Base-by-base conservation (phyloP, 2,888 invertebrate genomes). In the Protophormia terraenovae region DNA sequence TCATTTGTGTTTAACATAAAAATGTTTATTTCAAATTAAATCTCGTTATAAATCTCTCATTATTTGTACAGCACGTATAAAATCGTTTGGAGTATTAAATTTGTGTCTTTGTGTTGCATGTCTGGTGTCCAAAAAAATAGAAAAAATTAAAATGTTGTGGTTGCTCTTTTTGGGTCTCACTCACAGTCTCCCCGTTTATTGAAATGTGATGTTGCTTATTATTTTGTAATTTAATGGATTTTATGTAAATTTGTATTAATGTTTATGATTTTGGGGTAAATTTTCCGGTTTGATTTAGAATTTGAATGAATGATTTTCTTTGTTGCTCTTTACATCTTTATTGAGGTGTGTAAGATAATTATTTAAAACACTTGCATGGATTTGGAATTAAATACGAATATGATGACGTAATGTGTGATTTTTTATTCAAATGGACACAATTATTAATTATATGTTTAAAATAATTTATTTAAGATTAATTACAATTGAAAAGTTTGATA, bases 21-120 rank as follows among this genome's bases (percentile, higher is more conserved):
- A 69, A 38, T 38, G n/a, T 58, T 77, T 67, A 14, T 71, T 50
- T 50, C 69, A 80, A 73, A 73, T 73, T 58, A 73, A 80, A 73
- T 80, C 80, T 80, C 66, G 58, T 73, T 66, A 66, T 80, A 73
- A n/a, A 80, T 80, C 72, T 80, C 73, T 66, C 45, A 66, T 66
- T 73, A 73, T 66, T 66, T 73, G 80, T 62, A 41, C 50, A n/a
- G 69, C 78, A 62, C 69, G 69, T 69, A 73, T 80, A 50, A 45
- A 67, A 58, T 47, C 55, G 79, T 55, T 72, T 60, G n/a, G 1
- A 64, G 14, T 47, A 45, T 62, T 27, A 38, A 24, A 66, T 58
- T 41, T 22, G 35, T 58, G n/a, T 62, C 19, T 50, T 3, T 58
- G n/a, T n/a, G n/a, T n/a, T n/a, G 60, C 41, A 53, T 50, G 80